These are phyloP conservation scores for Paelopatides confundens DNA, from an alignment of 53 echinoderm and acorn worm genomes.

Conservation along the genomic window DNA sequence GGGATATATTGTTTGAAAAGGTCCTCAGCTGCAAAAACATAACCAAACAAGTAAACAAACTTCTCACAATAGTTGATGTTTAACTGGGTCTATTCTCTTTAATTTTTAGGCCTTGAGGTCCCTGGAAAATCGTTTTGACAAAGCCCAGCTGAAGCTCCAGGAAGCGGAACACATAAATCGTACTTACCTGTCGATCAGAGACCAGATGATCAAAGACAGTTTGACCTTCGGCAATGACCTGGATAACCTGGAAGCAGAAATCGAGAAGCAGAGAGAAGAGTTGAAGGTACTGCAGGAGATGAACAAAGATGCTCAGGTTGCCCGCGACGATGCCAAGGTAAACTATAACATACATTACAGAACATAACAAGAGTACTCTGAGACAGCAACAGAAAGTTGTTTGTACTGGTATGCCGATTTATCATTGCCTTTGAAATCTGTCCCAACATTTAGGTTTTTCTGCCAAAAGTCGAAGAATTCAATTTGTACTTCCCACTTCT, in stretches of 20 bases:
- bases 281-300: conserved; percentile 85
- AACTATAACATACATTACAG: not conserved
- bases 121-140: conserved; percentile 95
- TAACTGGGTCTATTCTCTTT: not conserved
- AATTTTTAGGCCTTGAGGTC: conserved; percentile 72
- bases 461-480: no score
- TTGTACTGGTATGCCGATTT: no score
- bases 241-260: conserved; percentile 79
- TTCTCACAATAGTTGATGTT: not conserved
- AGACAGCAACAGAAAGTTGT: no score
- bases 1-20: no score
- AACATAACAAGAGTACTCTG: no score
- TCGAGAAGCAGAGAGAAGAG: conserved; percentile 82
- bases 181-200: conserved; percentile 88
- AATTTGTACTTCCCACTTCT: no score
- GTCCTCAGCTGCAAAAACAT: no score
- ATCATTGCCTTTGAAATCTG: no score
- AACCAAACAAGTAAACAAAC: no score
- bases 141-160: conserved; percentile 87
- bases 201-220: conserved; percentile 95
- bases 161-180: conserved; percentile 97
- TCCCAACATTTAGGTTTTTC: no score
- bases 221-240: conserved; percentile 98
- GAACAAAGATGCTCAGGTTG: conserved; percentile 95
- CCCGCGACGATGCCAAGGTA: conserved; percentile 95